A percentile compares a stretch with the other conserved stretches of the same genome.
Conservation (phyloP, 1,140 invertebrate genomes). For the Cylas formicarius region DNA sequence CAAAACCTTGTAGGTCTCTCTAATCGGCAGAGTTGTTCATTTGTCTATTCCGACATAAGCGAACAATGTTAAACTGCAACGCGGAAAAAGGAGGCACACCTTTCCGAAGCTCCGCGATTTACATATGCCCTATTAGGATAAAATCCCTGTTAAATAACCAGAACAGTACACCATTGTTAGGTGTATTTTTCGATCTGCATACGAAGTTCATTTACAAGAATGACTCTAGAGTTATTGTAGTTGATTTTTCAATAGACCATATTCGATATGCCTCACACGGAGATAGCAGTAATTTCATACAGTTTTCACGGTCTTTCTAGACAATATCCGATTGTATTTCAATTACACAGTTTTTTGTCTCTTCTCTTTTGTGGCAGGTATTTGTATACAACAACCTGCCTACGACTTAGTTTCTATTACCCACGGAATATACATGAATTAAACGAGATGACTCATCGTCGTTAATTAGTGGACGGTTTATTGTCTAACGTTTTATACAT, state of each 20-base stretch:
- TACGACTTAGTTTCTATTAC: conserved; percentile 7
- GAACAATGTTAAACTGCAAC: no score
- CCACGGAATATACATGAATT: not conserved
- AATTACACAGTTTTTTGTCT: conserved; percentile 1
- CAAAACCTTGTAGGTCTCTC: no score
- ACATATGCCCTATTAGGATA: conserved; percentile 19
- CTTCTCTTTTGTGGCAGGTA: conserved; percentile 1
- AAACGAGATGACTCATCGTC: conserved; percentile 3
- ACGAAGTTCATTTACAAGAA: conserved; percentile 1
- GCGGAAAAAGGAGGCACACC: no score
- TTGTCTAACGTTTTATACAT: conserved; percentile 2
- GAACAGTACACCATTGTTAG: conserved; percentile 20
- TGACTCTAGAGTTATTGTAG: conserved; percentile 1
- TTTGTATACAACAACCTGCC: conserved; percentile 5
- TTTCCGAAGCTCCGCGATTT: no score
- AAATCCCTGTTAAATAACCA: conserved; percentile 16
- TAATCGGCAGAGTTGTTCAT: no score
- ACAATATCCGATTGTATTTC: conserved; percentile 4
- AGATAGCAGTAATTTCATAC: not conserved
- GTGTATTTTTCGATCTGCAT: conserved; percentile 13
- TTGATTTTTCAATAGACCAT: no score
- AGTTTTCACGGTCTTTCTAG: conserved; percentile 3
- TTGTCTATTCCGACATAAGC: no score
- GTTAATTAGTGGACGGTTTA: conserved; percentile 5
- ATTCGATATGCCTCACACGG: conserved; percentile 1